Evolutionary conservation across 53 echinoderm and acorn worm genomes (phyloP), one percentile per base, ranked within the genome.

Genomic region (Crossaster papposus): DNA sequence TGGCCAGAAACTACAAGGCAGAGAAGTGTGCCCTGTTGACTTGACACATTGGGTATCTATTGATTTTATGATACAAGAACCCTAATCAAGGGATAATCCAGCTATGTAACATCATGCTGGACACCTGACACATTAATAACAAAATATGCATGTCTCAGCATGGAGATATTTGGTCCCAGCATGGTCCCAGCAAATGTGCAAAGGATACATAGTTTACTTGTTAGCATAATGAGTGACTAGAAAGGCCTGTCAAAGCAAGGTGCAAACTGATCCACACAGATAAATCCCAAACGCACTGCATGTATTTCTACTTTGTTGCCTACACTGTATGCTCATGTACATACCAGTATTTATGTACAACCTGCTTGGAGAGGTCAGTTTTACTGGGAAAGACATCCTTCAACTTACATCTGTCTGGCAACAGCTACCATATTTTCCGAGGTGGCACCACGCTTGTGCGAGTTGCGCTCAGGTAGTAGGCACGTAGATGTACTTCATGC

Each of bases 261-360:
- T 20, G 79, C 77, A 76, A 14, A 76, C 37, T 35, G 37, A 37
- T 8, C 77, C 51, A 51, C 79, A 79, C 51, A 51, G 53, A 52
- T 29, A 44, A 79, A 38, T 62, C 23, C 62, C 17, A 18, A 62
- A 17, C 62, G 15, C 62, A 62, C 62, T 62, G 14, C 54, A 54
- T 54, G 14, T 14, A 62, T 44, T 44, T 62, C 15, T 62, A 62
- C 23, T 11, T 62, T 4, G 18, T 20, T 23, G 13, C 18, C 62
- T 62, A 23, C 23, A 17, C n/a, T 4, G 62, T 23, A 62, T 11
- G 13, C 62, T 14, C 23, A 44, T 44, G 5, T 44, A 44, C 44
- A 44, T 38, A 44, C 44, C n/a, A 44, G 44, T 44, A 44, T 9
- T 44, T 9, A 44, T 1, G 2, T 9, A 44, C 9, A 9, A 9